Evolutionary conservation across 35 echinoderm and acorn worm species (phyloP), one percentile per base, ranked within the genome.

Genomic region (Apostichopus californicus): DNA sequence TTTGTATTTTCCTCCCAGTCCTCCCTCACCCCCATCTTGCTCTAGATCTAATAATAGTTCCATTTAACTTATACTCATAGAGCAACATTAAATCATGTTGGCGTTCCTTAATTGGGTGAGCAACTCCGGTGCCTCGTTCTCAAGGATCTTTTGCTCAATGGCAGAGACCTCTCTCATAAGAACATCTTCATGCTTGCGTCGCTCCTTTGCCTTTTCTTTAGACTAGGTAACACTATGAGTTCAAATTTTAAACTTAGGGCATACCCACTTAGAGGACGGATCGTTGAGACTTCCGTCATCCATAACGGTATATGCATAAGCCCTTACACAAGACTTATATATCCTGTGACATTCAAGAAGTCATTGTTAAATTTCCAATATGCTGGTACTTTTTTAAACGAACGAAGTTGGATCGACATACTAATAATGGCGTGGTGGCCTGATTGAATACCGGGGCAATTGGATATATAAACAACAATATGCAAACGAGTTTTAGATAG

Each of bases 321-420:
- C 34, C 34, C 34, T 46, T 0, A 46, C 34, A 46, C 34, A 46
- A 46, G 34, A 46, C 34, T 46, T 46, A 46, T 46, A 46, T 46
- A 46, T 46, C 34, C 34, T 0, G 34, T 46, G 53, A 56, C 6
- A 54, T 54, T 54, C 25, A 18, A 87, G 10, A 59, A 68, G n/a
- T 5, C 15, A 63, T 23, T 87, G 21, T 56, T 86, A 8, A 87
- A 59, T 59, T 87, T 87, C 83, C 56, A 87, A 66, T 58, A 87
- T 7, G 17, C 57, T 9, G 86, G 86, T 8, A 55, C 86, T 9
- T 59, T 55, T 63, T 24, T 63, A 55, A 17, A 24, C 4, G 4
- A 52, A 87, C 2, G 34, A 20, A 57, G 13, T 20, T 24, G 20
- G 24, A 59, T 8, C 7, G 57, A 24, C 0, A 87, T 10, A 59